Evolutionary conservation across 1,140 invertebrate genomes (phyloP).

Genomic region (Bombus superbus): DNA sequence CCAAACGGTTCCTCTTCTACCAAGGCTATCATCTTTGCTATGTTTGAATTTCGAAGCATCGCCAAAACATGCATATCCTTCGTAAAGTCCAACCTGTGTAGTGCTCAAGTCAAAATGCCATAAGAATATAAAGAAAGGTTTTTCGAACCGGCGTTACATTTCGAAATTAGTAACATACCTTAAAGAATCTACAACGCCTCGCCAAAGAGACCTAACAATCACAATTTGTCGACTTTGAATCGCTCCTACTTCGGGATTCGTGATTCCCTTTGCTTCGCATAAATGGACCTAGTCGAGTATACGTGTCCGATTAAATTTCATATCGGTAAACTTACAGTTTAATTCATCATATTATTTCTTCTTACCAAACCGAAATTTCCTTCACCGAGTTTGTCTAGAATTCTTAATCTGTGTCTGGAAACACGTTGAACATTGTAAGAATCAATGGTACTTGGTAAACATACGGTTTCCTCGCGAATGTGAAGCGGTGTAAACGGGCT

Average conservation of each 20-base stretch:
- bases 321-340: background rate
- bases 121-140: background rate
- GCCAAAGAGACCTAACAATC: conserved; percentile 89
- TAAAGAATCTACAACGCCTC: conserved; percentile 87
- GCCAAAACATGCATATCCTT: conserved; percentile 93
- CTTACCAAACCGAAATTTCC: conserved; percentile 94
- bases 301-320: background rate
- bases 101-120: conserved; percentile 18
- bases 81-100: conserved; percentile 90
- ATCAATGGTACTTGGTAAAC: conserved; percentile 79
- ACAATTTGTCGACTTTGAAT: conserved; percentile 87
- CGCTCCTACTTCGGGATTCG: conserved; percentile 84
- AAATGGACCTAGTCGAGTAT: conserved; percentile 85
- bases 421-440: conserved; percentile 81
- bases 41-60: conserved; percentile 91
- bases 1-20: conserved; percentile 93
- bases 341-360: background rate
- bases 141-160: background rate
- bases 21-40: conserved; percentile 91
- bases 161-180: conserved; percentile 81
- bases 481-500: conserved; percentile 86
- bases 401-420: conserved; percentile 91
- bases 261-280: conserved; percentile 88
- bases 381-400: conserved; percentile 93
- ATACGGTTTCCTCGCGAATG: conserved; percentile 84